Conservation (phyloP, 2,888 invertebrate species). For the Chelonus formosanus region DNA sequence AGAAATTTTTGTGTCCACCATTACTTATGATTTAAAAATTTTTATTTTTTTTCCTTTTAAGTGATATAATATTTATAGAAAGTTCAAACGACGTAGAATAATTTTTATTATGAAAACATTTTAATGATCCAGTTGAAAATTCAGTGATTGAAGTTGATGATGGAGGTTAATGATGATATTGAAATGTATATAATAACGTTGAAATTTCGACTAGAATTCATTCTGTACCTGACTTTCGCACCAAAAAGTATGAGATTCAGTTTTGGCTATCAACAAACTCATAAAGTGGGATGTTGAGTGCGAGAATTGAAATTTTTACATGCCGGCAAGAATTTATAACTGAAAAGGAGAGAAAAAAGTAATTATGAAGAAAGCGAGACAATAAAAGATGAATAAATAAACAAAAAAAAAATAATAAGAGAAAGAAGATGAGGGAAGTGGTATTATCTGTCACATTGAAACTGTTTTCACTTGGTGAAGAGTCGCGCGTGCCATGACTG, state of each 20-base stretch:
- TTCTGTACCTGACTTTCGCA: not conserved
- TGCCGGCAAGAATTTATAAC: not conserved
- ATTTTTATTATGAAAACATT: no score
- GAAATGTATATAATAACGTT: no score
- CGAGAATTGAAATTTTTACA: no score
- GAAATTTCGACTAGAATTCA: no score
- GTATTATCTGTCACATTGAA: constrained; percentile 32
- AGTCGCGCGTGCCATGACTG: constrained; percentile 27
- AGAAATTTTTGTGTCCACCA: no score
- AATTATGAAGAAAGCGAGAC: not conserved
- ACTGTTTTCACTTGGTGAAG: constrained; percentile 14
- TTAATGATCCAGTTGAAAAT: no score
- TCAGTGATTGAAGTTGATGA: no score
- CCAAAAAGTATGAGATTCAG: constrained; percentile 7
- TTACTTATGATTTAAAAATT: no score
- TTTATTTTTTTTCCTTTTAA: no score
- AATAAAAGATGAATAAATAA: not conserved
- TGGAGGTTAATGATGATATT: no score
- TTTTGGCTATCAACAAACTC: constrained; percentile 16
- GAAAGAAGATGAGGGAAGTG: constrained; percentile 17
- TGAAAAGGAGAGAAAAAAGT: not conserved
- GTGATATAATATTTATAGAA: no score
- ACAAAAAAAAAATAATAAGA: not conserved
- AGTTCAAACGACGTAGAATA: no score
- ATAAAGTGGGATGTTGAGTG: constrained; percentile 5